These are phyloP conservation scores for Hyphantria cunea DNA, from an alignment of 1,140 invertebrate species.

Conservation along the genomic window DNA sequence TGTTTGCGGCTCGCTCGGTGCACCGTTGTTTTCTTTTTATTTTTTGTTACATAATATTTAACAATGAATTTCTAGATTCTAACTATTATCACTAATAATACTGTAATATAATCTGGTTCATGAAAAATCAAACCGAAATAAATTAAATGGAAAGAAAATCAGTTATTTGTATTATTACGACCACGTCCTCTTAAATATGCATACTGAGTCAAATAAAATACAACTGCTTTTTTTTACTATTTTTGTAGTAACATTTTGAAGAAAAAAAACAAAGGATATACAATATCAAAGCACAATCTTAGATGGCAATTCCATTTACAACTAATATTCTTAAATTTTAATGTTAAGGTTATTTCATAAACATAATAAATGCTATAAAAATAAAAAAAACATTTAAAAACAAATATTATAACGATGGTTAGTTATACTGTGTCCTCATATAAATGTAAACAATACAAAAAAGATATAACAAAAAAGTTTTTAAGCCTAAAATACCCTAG, in stretches of 20 bases:
- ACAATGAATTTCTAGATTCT: constrained; percentile 79
- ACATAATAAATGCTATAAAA: constrained; percentile 36
- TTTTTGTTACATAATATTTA: constrained; percentile 79
- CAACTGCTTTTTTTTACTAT: constrained; percentile 25
- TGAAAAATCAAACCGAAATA: constrained; percentile 80
- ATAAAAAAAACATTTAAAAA: constrained; percentile 22
- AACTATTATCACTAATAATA: constrained; percentile 82
- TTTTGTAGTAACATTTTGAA: constrained; percentile 29
- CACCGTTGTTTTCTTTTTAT: constrained; percentile 75
- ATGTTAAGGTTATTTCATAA: no score
- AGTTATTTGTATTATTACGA: constrained; percentile 42
- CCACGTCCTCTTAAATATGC: background rate
- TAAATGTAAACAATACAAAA: no score
- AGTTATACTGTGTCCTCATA: background rate
- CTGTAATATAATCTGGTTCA: constrained; percentile 82
- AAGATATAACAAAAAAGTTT: no score
- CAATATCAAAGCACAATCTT: constrained; percentile 25
- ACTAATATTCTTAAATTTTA: constrained; percentile 20
- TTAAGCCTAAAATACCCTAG: no score
- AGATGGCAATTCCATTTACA: constrained; percentile 18
- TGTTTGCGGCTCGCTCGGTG: constrained; percentile 43
- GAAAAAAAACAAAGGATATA: constrained; percentile 35
- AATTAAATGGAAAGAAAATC: constrained; percentile 74
- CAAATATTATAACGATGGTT: constrained; percentile 5
- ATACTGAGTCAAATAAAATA: background rate